Evolutionary conservation across 1,140 invertebrate genomes (phyloP).

Genomic region (Paramacrobiotus metropolitanus): DNA sequence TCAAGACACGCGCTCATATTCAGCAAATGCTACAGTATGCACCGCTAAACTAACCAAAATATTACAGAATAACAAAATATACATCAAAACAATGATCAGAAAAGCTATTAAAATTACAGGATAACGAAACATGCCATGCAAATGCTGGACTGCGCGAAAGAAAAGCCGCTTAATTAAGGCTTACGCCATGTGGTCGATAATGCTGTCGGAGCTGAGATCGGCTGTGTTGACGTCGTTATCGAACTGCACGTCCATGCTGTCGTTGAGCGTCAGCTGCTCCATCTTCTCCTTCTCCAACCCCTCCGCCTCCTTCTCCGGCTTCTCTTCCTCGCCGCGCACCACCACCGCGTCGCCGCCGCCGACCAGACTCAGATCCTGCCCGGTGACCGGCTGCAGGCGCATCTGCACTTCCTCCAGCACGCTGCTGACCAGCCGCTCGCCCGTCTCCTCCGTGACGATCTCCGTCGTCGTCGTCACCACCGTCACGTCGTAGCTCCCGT

Average conservation of each 20-base stretch:
- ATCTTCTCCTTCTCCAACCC: background rate
- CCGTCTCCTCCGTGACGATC: background rate
- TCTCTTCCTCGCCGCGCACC: background rate
- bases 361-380: background rate
- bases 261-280: background rate
- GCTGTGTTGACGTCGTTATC: background rate
- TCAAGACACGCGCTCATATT: no score
- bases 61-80: no score
- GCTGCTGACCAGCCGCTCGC: background rate
- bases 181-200: slow-evolving; percentile 4
- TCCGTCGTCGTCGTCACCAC: background rate
- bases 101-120: no score
- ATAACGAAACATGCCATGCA: no score
- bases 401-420: background rate
- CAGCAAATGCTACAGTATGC: no score
- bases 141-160: no score
- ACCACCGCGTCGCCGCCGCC: background rate
- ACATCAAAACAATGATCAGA: no score
- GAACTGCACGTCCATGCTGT: background rate
- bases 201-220: background rate
- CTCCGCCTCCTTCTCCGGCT: background rate
- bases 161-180: no score
- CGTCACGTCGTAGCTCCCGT: no score
- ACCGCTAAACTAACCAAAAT: no score
- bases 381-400: background rate